Evolutionary conservation across 2,797 vertebrate genomes (phyloP), one percentile per base, ranked within the genome.

Genomic region (Varecia variegata): DNA sequence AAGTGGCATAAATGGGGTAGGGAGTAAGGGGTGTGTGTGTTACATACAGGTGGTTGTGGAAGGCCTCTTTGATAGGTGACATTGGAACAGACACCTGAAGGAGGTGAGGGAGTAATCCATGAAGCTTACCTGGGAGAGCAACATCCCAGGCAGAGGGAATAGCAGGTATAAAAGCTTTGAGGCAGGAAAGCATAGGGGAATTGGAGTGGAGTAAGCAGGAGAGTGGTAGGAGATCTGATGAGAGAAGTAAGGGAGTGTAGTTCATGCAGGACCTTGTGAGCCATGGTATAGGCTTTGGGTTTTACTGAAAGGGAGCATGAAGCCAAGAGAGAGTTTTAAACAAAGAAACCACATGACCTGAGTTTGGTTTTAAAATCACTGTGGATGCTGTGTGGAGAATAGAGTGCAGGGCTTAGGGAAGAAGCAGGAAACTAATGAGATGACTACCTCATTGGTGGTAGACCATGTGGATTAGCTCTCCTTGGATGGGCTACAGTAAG

Each of bases 271-370:
- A 80, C 91, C 60, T 35, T 77, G 17, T 47, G 54, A 67, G 17
- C 38, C 25, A 17, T 4, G 23, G 74, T 45, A 35, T 32, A 23
- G 15, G 43, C 74, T 94, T 74, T 84, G 50, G 47, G 15, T 67
- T 94, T 93, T 81, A 56, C 70, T 89, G 80, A 93, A 94, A 89
- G 14, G 76, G 52, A 93, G 40, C 20, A 20, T 1, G 65, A 91
- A 92, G 35, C 56, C 65, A 83, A 54, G n/a, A 67, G 38, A 65
- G 27, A 21, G 20, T 97, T 96, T 95, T 92, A 60, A 96, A 77
- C n/a, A 58, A 83, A 90, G 80, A 43, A 86, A 47, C 32, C 50
- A 38, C 6, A 40, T 50, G 65, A 83, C 58, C 56, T 76, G 87
- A 23, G 67, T 95, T 85, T 93, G 77, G 30, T 43, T 93, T 92